These are phyloP conservation scores for Salticus scenicus DNA, from an alignment of 2,888 invertebrate genomes.

Conservation along the genomic window DNA sequence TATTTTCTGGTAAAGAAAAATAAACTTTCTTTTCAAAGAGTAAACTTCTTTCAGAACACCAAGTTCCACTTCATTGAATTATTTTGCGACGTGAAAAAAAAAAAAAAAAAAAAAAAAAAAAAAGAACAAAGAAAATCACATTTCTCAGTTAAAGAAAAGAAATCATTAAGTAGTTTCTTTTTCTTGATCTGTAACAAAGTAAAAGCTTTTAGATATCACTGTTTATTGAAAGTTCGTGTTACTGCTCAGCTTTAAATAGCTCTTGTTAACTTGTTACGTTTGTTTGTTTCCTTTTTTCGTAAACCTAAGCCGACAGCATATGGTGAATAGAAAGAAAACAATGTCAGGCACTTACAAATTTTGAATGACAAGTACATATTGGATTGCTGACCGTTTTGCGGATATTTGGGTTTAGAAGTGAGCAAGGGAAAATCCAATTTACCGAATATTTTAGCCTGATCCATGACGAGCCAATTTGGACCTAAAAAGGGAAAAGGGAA, in stretches of 20 bases:
- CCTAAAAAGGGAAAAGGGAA: neutral
- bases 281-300: neutral
- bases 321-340: neutral
- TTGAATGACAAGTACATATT: conserved; percentile 9
- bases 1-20: neutral
- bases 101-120: neutral
- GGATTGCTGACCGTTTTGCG: neutral
- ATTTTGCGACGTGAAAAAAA: neutral
- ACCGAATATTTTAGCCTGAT: neutral
- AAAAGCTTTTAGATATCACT: neutral
- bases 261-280: neutral
- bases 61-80: neutral
- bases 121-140: neutral
- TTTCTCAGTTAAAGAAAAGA: neutral
- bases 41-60: neutral
- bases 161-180: neutral
- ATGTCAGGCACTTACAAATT: neutral
- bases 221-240: neutral
- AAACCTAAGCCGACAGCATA: too few relatives aligned
- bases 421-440: conserved; percentile 5
- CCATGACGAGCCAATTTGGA: conserved; percentile 20
- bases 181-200: neutral
- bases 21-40: neutral
- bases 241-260: neutral
- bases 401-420: neutral